Base-by-base conservation (phyloP, 1,140 invertebrate species). In the Medauroidea extradentata region DNA sequence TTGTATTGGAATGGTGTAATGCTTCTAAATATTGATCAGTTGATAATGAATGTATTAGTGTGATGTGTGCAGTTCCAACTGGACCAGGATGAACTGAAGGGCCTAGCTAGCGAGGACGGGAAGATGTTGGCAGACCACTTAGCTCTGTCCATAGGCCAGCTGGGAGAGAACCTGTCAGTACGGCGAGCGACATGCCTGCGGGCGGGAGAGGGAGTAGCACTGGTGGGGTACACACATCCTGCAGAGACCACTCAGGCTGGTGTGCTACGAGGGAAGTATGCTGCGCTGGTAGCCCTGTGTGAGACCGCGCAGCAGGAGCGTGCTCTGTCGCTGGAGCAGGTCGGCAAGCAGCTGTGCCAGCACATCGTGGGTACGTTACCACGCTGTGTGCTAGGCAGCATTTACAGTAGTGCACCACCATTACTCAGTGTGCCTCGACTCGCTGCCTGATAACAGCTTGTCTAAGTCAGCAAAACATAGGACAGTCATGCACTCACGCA, bases 81-180 rank as follows among this genome's bases (percentile, higher is more conserved):
- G 18, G 81, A 86, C 65, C 67, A 78, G 23, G 85, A 89, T 38
- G 78, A 83, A 48, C 67, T 93, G n/a, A 85, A 81, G 65, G 79
- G 79, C 53, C 69, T 93, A 21, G 66, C 69, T 42, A 70, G 78
- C 0, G 60, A 71, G 2, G 84, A 89, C 69, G 85, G 85, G 2
- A 89, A 89, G 71, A 80, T 79, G 2, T 69, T 97, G 16, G 83
- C 80, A 1, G 94, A 97, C 77, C 78, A 89, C 64, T 75, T 91
- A 43, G 94, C 91, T 0, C 71, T 95, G 44, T 79, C 87, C 13
- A 93, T 97, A 68, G 93, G 93, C 2, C 82, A 76, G 48, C 75
- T 98, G 7, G 93, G 94, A 14, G 95, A 98, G 78, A 97, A 97
- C 75, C 88, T 95, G 42, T 73, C 79, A n/a, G 71, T 94, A 19